These are phyloP conservation scores for Rhimphoctona megacephalus DNA, from an alignment of 2,888 invertebrate species.

Conservation along the genomic window DNA sequence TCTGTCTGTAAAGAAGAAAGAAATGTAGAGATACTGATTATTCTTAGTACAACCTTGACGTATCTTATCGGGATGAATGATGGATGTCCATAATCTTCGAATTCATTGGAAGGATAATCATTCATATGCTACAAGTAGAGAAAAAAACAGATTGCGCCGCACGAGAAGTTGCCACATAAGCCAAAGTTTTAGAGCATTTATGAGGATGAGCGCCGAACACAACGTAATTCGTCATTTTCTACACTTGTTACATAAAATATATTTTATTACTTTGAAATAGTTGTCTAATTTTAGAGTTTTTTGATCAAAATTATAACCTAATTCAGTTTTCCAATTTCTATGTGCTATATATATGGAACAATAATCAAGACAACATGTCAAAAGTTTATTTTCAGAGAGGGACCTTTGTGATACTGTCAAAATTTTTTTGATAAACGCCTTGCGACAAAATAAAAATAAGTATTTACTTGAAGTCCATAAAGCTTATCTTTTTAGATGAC, in stretches of 20 bases:
- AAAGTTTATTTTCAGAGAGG: too few species aligned
- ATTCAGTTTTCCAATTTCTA: not conserved
- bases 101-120: not conserved
- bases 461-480: too few species aligned
- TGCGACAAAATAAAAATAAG: too few species aligned
- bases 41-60: not conserved
- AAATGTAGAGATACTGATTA: not conserved
- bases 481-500: too few species aligned
- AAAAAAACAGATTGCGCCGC: not conserved
- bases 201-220: too few species aligned
- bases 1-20: too few species aligned
- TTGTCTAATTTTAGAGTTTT: not conserved
- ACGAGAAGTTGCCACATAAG: not conserved
- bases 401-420: too few species aligned
- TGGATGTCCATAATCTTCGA: too few species aligned
- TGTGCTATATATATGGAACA: not conserved
- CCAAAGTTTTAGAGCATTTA: too few species aligned
- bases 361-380: not conserved
- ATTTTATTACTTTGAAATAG: not conserved
- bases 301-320: not conserved
- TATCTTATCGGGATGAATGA: not conserved
- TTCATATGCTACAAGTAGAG: not conserved
- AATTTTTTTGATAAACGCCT: too few species aligned
- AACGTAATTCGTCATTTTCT: not conserved
- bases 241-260: not conserved